Percentiles rank a stretch among this genome's conserved stretches.
Evolutionary conservation across 2,113 vertebrate species (phyloP).

Genomic region (Hiodon tergisus): DNA sequence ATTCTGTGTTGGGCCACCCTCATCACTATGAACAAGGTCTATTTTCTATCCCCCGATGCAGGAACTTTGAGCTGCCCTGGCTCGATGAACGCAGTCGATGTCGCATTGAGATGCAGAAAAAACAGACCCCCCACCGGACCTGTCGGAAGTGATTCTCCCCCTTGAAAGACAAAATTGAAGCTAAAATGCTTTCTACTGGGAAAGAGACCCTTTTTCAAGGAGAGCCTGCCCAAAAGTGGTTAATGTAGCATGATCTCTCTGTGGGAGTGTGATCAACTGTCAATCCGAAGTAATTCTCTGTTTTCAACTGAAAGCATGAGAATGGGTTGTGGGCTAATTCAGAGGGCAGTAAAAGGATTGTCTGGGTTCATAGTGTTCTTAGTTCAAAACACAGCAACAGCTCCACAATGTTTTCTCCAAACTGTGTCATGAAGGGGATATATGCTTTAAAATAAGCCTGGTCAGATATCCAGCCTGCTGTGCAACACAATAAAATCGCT

Average conservation of each 20-base stretch:
- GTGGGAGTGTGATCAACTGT: neutral
- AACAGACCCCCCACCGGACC: conserved; percentile 79
- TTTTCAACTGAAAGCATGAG: neutral
- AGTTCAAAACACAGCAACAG: neutral
- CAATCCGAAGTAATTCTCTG: neutral
- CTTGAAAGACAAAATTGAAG: neutral
- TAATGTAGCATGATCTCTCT: neutral
- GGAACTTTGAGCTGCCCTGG: conserved; percentile 84
- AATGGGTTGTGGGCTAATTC: neutral
- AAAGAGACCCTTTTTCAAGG: neutral
- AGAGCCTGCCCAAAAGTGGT: too few species aligned
- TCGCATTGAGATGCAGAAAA: conserved; percentile 77
- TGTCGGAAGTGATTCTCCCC: conserved; percentile 66
- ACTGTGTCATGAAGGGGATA: conserved; percentile 1
- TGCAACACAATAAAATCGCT: neutral
- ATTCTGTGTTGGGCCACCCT: neutral
- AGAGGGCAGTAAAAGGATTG: neutral
- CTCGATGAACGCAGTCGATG: conserved; percentile 78
- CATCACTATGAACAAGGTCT: neutral
- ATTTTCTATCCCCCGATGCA: conserved; percentile 38
- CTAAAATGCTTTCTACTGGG: neutral
- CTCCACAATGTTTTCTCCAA: neutral
- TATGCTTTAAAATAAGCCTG: conserved; percentile 1
- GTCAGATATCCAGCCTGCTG: neutral
- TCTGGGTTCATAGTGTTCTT: neutral